Evolutionary conservation across 2,888 invertebrate genomes (phyloP).

Genomic region (Melikaiella ostensackeni): DNA sequence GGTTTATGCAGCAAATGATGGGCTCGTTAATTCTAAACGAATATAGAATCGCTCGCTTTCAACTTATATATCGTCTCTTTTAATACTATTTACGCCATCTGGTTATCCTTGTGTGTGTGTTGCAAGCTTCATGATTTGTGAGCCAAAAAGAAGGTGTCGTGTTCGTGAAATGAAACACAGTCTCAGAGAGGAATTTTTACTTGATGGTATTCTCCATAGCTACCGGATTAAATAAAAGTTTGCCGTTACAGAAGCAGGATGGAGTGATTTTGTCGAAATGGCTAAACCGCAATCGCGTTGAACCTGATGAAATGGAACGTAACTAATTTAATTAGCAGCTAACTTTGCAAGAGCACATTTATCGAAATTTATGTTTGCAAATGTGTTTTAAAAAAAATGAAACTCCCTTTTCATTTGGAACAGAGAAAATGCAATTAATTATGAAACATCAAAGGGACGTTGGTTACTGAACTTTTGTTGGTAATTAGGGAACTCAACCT

Average conservation of each 20-base stretch:
- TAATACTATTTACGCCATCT: constrained; percentile 6
- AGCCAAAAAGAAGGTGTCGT: neutral
- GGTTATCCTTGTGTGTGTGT: neutral
- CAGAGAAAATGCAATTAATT: constrained; percentile 6
- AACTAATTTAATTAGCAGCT: constrained; percentile 30
- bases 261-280: neutral
- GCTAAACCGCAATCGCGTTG: neutral
- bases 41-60: constrained; percentile 1
- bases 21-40: constrained; percentile 19
- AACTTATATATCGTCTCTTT: constrained; percentile 1
- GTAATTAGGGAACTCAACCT: too few species aligned
- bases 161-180: neutral
- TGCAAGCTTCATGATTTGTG: neutral
- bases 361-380: constrained; percentile 5
- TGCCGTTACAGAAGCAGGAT: neutral
- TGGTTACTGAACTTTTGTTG: too few species aligned
- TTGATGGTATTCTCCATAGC: constrained; percentile 4
- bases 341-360: neutral
- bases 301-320: constrained; percentile 23
- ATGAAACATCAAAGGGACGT: neutral
- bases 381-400: neutral
- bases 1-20: constrained; percentile 19
- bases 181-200: neutral
- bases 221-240: neutral
- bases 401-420: neutral